Evolutionary conservation across 2,888 invertebrate genomes (phyloP), one percentile per base, ranked within the genome.

Genomic region (Diachrysia chrysitis): DNA sequence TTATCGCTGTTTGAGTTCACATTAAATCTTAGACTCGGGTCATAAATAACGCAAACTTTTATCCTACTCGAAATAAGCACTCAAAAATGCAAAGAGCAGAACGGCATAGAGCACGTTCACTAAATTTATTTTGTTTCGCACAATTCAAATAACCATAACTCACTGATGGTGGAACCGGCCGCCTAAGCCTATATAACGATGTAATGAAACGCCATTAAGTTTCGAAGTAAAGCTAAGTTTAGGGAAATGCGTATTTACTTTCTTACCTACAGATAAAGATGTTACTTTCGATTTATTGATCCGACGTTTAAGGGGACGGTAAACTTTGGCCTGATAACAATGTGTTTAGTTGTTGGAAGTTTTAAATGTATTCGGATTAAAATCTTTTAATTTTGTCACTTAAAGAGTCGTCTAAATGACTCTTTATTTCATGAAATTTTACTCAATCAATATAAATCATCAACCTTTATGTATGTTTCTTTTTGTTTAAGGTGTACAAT

Each of bases 101-200:
- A 93, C 94, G 90, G 88, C 83, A 94, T 92, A 94, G 93, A 90
- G 94, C 95, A 95, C 95, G 95, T 95, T 93, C 93, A 90, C 90
- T 93, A 93, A 95, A 95, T 95, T 95, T 95, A 95, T 95, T 95
- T 95, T 95, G 95, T 95, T 95, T 95, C 94, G 92, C 88, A 95
- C 95, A 94, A 95, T 95, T 95, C 95, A 95, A 95, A 95, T 95
- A 95, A 95, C 95, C 95, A 95, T 95, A 95, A 95, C 86, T 95
- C 95, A 95, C 92, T 63, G 75, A 42, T 69, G 79, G 85, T 87
- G 85, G 87, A 82, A 87, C 87, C 89, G 85, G 88, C 79, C 68
- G 66, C 86, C 90, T 94, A 93, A 94, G 94, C 95, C 94, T 94
- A 94, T 92, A 93, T 94, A 94, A 92, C 93, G 94, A 93, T 94